These are phyloP conservation scores for Gonioctena quinquepunctata DNA, from an alignment of 1,140 invertebrate species.

Conservation along the genomic window DNA sequence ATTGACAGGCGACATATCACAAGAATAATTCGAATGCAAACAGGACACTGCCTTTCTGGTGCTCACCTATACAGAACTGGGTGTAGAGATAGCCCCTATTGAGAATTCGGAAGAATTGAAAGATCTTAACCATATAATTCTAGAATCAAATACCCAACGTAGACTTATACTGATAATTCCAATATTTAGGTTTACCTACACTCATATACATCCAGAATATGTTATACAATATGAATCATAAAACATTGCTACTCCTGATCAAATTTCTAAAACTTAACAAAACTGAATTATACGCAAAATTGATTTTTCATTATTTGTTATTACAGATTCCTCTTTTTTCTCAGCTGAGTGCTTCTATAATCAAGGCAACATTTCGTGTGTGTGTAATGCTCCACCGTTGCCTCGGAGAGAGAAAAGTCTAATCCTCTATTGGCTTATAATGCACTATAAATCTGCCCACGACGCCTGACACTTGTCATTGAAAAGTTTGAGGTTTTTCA, in stretches of 20 bases:
- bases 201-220: not conserved
- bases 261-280: not conserved
- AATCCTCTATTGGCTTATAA: not conserved
- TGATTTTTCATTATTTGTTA: not conserved
- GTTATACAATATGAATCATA: not conserved
- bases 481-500: too few relatives aligned
- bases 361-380: not conserved
- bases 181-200: not conserved
- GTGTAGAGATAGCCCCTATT: not conserved
- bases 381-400: slow-evolving; percentile 6
- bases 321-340: not conserved
- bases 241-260: not conserved
- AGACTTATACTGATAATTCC: not conserved
- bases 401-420: slow-evolving; percentile 1
- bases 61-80: not conserved
- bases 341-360: not conserved
- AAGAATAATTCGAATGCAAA: not conserved
- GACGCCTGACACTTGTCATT: too few relatives aligned
- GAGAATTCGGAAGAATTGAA: not conserved
- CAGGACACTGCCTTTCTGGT: not conserved
- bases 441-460: too few relatives aligned
- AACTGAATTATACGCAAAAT: not conserved
- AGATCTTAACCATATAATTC: not conserved
- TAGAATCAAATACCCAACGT: not conserved
- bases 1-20: not conserved